A percentile compares a stretch with the other conserved stretches of the same genome.
phyloP scores from a whole-genome alignment of 2,113 vertebrate genomes.

The Pelusios castaneus region DNA sequence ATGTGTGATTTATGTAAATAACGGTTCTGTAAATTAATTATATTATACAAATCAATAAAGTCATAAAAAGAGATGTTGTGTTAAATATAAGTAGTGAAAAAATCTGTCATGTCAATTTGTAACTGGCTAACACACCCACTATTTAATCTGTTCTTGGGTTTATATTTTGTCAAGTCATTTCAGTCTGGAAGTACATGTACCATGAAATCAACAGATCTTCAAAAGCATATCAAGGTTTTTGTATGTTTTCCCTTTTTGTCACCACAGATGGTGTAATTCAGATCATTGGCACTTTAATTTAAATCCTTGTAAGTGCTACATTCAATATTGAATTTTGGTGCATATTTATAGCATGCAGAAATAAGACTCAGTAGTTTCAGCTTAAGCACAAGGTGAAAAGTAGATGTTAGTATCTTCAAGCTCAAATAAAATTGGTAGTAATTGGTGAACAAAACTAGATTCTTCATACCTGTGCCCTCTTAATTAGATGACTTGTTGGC shows the following conservation, averaged over 20 bases:
- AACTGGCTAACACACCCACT: not conserved
- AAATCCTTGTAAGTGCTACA: conserved; percentile 37
- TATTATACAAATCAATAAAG: not conserved
- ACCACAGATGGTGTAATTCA: conserved; percentile 57
- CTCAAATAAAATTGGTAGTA: not conserved
- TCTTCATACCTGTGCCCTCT: not conserved
- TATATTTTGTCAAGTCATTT: not conserved
- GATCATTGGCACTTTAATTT: conserved; percentile 27
- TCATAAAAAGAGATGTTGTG: not conserved
- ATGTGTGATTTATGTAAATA: not conserved
- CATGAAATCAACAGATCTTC: conserved; percentile 43
- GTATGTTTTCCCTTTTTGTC: conserved; percentile 45
- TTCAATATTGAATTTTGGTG: conserved; percentile 28
- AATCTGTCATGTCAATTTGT: not conserved
- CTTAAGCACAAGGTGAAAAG: conserved; percentile 15
- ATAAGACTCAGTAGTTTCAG: not conserved
- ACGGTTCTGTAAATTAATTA: not conserved
- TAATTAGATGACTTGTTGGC: not conserved
- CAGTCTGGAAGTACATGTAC: not conserved
- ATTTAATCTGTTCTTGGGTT: not conserved
- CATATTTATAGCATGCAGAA: not conserved
- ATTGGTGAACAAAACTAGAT: not conserved
- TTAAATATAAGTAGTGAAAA: not conserved
- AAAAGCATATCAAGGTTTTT: conserved; percentile 21
- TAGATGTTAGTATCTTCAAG: not conserved